phyloP scores from a whole-genome alignment of 2,797 vertebrate species.

The Sternotherus odoratus region DNA sequence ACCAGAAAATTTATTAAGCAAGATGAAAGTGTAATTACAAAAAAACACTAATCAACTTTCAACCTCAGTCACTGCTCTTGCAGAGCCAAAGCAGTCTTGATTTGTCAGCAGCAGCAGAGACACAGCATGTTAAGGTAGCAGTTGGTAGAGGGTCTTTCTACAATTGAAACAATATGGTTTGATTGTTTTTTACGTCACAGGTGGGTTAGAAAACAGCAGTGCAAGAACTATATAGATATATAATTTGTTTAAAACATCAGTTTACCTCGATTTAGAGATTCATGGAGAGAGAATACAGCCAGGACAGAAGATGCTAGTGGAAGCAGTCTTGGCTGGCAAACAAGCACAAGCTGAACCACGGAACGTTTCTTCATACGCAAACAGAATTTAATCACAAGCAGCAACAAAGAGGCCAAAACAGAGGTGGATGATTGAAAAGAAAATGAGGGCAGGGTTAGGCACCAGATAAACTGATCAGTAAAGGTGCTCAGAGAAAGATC shows the following conservation, averaged over 20 bases:
- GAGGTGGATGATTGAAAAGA: not conserved
- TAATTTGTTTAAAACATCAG: not conserved
- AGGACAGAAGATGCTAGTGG: not conserved
- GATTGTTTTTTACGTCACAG: not conserved
- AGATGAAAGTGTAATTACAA: slow-evolving; percentile 71
- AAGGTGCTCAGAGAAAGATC: slow-evolving; percentile 1
- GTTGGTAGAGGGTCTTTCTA: not conserved
- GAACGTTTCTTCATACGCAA: not conserved
- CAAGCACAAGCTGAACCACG: not conserved
- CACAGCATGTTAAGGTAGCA: not conserved
- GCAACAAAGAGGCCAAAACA: not conserved
- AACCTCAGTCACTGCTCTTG: slow-evolving; percentile 46
- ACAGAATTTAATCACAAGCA: not conserved
- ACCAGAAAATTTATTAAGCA: slow-evolving; percentile 62
- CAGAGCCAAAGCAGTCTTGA: not conserved
- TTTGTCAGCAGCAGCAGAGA: not conserved
- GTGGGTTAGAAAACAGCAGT: not conserved
- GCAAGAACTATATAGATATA: accelerated
- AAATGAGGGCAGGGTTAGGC: not conserved
- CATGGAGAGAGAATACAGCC: not conserved
- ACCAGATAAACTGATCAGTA: slow-evolving; percentile 31
- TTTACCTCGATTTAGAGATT: not conserved
- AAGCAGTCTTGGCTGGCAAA: slow-evolving; percentile 26
- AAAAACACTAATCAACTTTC: slow-evolving; percentile 68
- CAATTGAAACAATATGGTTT: slow-evolving; percentile 24